Percentiles rank a stretch among this genome's conserved stretches.
Conservation (phyloP, 1,140 invertebrate species). For the Drosophila mojavensis region DNA sequence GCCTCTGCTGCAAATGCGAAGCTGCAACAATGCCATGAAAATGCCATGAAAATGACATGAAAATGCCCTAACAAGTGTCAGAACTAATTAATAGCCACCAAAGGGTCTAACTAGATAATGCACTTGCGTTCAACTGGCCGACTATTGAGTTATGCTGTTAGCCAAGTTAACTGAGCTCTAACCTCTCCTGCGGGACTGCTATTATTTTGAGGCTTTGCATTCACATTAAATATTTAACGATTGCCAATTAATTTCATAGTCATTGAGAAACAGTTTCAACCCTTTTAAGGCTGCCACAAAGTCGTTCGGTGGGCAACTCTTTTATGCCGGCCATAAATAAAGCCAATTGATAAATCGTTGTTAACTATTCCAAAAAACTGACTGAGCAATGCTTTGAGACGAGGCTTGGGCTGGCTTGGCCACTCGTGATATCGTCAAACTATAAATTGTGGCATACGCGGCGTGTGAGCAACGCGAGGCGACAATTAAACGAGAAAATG, state of each 20-base stretch:
- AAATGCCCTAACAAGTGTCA: constrained; percentile 33
- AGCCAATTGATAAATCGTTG: constrained; percentile 13
- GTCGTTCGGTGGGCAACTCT: neutral
- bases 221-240: neutral
- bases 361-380: neutral
- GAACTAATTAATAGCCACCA: constrained; percentile 38
- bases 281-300: neutral
- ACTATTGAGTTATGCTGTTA: neutral
- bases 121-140: neutral
- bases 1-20: neutral
- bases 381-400: too few species aligned
- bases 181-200: too few species aligned
- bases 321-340: neutral
- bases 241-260: too few species aligned
- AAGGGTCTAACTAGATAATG: constrained; percentile 36
- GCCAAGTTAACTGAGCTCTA: neutral
- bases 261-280: too few species aligned
- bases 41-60: constrained; percentile 21
- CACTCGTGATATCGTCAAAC: constrained; percentile 5
- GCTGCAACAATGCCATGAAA: constrained; percentile 36
- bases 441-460: constrained; percentile 28
- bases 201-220: too few species aligned
- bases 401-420: neutral
- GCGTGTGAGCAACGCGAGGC: constrained; percentile 57
- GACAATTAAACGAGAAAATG: constrained; percentile 58